These are phyloP conservation scores for Micromussa lordhowensis DNA, from an alignment of 92 coral and sea anemone species.

Conservation along the genomic window DNA sequence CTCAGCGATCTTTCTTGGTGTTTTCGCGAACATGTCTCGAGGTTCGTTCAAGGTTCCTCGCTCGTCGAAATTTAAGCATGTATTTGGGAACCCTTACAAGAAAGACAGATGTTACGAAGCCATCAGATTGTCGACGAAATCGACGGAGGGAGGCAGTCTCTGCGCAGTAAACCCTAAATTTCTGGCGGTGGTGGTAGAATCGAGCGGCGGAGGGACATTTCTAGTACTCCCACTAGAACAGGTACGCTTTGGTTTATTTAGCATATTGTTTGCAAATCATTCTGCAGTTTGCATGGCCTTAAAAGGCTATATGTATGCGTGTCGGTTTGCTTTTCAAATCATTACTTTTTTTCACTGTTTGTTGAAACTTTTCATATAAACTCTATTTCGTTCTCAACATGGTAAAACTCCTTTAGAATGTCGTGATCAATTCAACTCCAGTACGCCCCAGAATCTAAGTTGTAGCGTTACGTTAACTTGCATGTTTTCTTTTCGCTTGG, in stretches of 20 bases:
- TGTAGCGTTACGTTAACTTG: constrained; percentile 15
- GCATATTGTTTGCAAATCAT: background rate
- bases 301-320: background rate
- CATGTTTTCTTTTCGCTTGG: background rate
- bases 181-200: constrained; percentile 94
- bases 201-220: constrained; percentile 94
- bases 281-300: background rate
- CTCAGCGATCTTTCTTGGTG: background rate
- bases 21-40: constrained; percentile 40
- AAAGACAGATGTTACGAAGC: constrained; percentile 96
- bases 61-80: constrained; percentile 93
- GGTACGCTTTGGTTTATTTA: constrained; percentile 59
- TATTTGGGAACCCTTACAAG: constrained; percentile 90
- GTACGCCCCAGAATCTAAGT: background rate
- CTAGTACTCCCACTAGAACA: constrained; percentile 86
- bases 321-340: constrained; percentile 25
- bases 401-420: constrained; percentile 29
- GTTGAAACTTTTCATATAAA: background rate
- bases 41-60: constrained; percentile 76
- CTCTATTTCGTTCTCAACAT: background rate
- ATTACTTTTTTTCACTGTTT: constrained; percentile 11
- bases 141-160: constrained; percentile 93
- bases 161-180: constrained; percentile 99
- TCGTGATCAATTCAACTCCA: background rate
- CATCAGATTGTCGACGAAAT: constrained; percentile 79